Evolutionary conservation across 2,888 invertebrate species (phyloP), one percentile per base, ranked within the genome.

Genomic region (Galeruca laticollis): DNA sequence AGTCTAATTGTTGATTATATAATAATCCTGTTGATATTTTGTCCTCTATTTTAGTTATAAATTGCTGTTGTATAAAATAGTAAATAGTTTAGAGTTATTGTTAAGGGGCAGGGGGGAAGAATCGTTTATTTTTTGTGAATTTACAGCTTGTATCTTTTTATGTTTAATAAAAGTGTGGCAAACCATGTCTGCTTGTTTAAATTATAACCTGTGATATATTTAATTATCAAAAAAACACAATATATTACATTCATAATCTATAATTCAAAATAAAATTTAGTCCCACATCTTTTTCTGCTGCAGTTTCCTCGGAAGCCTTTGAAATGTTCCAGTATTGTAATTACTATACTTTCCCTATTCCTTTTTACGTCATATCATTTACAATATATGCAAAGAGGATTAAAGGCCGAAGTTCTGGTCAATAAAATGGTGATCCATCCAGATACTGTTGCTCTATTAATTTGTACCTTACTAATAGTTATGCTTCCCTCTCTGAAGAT

Each of bases 101-200:
- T 71, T 67, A 65, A 49, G 35, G 52, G 67, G 33, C 57, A 56
- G 26, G 49, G 60, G 61, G 62, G 60, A 43, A 67, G 37, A 70
- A 65, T 64, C 62, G 47, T 60, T 72, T 72, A 72, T 75, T 60
- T 59, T 75, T 73, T 75, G 73, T 72, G 69, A 68, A 72, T 71
- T 70, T 75, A 73, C 69, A 75, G 75, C 75, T 75, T 75, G 73
- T 75, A 72, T 33, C 64, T 69, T 74, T 71, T 74, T 74, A 73
- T 73, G 69, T 74, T 69, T 65, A 73, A 71, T 73, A 73, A 73
- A 73, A 66, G 35, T 66, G 59, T 66, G 66, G 51, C 18, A 59
- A 66, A 59, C 15, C 21, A 51, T 59, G 51, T 49, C 21, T 20
- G 15, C 21, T 47, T 37, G 49, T 66, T 66, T 66, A 51, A 66